Percentiles rank a stretch among this genome's conserved stretches.
Conservation (phyloP, 2,113 vertebrate species). For the Pampusana beccarii region DNA sequence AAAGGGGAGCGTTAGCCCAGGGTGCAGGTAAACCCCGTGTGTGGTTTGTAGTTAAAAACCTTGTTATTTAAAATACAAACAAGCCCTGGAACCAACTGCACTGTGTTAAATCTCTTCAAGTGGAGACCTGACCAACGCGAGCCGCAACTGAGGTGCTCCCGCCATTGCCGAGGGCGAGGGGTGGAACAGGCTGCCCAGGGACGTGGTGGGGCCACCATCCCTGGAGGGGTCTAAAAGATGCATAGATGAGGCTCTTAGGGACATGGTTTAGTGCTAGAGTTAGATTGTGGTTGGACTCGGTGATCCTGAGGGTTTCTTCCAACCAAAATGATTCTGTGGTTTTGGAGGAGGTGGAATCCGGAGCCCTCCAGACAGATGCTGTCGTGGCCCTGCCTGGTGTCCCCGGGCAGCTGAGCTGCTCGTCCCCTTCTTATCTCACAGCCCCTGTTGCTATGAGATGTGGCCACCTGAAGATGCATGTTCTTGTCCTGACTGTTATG, state of each 20-base stretch:
- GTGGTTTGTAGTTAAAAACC: background rate
- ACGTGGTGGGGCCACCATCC: no score
- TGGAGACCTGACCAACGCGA: fast-evolving
- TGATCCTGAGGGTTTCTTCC: no score
- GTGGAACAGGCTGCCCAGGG: no score
- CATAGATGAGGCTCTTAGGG: no score
- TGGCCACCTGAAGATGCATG: no score
- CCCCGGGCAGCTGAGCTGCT: background rate
- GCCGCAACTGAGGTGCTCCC: fast-evolving
- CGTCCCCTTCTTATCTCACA: background rate
- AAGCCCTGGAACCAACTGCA: background rate
- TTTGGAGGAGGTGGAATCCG: background rate
- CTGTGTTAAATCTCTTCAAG: fast-evolving
- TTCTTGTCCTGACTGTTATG: fast-evolving
- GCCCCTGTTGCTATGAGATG: background rate
- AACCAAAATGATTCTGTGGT: background rate
- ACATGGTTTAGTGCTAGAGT: no score
- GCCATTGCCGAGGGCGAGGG: background rate
- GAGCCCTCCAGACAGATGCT: background rate
- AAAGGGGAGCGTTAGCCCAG: background rate
- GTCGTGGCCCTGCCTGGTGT: background rate
- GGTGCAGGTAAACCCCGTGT: fast-evolving
- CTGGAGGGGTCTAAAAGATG: no score
- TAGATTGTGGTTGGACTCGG: no score
- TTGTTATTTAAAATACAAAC: background rate